Conservation (phyloP, 2,888 invertebrate genomes). For the Thymelicus lineola region DNA sequence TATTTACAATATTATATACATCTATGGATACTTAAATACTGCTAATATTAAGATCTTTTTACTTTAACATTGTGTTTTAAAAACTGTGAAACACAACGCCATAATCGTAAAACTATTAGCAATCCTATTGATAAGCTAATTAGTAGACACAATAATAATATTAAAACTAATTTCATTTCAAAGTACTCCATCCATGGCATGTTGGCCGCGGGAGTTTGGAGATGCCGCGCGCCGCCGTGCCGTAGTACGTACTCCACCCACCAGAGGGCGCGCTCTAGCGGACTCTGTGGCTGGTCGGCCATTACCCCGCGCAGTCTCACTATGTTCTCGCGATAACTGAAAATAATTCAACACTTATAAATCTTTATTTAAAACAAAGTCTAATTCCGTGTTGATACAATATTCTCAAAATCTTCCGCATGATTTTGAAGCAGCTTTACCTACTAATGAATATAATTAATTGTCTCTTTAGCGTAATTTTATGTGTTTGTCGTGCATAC, state of each 20-base stretch:
- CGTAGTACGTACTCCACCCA: conserved; percentile 49
- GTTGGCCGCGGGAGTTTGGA: conserved; percentile 42
- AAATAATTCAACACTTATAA: conserved; percentile 12
- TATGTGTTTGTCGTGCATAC: too few relatives aligned
- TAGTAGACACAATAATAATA: not conserved
- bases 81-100: not conserved
- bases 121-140: not conserved
- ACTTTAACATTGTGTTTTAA: not conserved
- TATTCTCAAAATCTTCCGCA: too few relatives aligned
- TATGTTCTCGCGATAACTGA: conserved; percentile 45
- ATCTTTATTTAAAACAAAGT: too few relatives aligned
- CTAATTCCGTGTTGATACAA: too few relatives aligned
- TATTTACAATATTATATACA: too few relatives aligned
- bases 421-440: too few relatives aligned
- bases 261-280: conserved; percentile 47
- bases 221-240: conserved; percentile 44
- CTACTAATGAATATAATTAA: too few relatives aligned
- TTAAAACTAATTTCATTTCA: conserved; percentile 28
- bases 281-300: conserved; percentile 42
- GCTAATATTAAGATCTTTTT: not conserved
- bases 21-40: too few relatives aligned
- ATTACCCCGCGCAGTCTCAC: conserved; percentile 40
- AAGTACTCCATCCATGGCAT: conserved; percentile 44
- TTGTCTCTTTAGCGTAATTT: too few relatives aligned
- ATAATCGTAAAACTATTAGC: not conserved